These are phyloP conservation scores for Percopsis transmontana DNA, from an alignment of 2,113 vertebrate genomes.

Conservation along the genomic window DNA sequence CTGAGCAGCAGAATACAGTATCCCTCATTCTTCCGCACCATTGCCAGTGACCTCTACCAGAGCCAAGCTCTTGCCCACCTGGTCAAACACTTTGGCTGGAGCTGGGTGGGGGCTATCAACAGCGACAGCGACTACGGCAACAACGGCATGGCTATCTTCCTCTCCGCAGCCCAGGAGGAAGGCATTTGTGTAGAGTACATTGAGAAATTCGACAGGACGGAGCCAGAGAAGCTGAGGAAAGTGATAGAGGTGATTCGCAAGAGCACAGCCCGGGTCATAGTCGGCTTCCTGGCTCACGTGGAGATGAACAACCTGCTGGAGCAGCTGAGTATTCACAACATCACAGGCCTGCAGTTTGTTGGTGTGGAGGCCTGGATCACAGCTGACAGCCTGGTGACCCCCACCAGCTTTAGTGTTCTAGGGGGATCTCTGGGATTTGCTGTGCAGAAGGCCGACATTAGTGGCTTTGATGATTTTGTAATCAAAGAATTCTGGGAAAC, in stretches of 20 bases:
- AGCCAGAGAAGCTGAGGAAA: conserved; percentile 64
- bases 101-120: conserved; percentile 76
- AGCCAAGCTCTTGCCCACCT: conserved; percentile 68
- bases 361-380: conserved; percentile 79
- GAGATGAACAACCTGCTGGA: conserved; percentile 73
- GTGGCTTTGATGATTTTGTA: conserved; percentile 63
- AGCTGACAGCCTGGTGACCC: conserved; percentile 64
- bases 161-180: conserved; percentile 62
- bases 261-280: conserved; percentile 69
- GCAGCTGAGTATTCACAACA: conserved; percentile 67
- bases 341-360: conserved; percentile 74
- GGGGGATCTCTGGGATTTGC: conserved; percentile 74
- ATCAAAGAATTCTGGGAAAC: conserved; percentile 68
- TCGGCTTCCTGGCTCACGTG: conserved; percentile 70
- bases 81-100: conserved; percentile 78
- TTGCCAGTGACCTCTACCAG: conserved; percentile 75
- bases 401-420: conserved; percentile 63
- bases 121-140: conserved; percentile 79
- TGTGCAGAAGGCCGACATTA: conserved; percentile 68
- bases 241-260: conserved; percentile 70
- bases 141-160: conserved; percentile 76
- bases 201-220: conserved; percentile 66
- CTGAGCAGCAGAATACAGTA: conserved; percentile 69
- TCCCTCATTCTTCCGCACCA: conserved; percentile 76
- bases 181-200: conserved; percentile 76